Evolutionary conservation across 2,888 invertebrate genomes (phyloP), one percentile per base, ranked within the genome.

Genomic region (Drosophila merina): DNA sequence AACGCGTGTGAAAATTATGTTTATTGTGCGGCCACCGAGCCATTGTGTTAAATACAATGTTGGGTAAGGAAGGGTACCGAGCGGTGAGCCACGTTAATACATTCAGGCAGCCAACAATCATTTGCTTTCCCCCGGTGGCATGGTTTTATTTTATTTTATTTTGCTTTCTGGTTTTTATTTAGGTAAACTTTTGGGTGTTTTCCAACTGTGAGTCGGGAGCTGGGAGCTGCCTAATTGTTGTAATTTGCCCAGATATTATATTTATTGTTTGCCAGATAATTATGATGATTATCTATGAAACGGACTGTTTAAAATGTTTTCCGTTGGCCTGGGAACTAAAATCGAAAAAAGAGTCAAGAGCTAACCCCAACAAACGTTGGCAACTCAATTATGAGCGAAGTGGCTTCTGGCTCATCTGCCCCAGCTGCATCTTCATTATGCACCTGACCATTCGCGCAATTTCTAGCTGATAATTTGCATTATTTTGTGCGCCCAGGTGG

Each of bases 1-100:
- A 83, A 85, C 80, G 84, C 86, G 83, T 83, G 86, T 83, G 83
- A 83, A 83, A 83, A 79, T 79, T 85, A 79, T 77, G 85, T 75
- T 75, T 77, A 77, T 85, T 77, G 76, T 82, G 72, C 74, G 71
- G 56, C 70, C 70, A 51, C 69, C 55, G 51, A 60, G 55, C 47
- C 58, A 55, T 60, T 50, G 50, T 67, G 49, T 42, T 56, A 45
- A n/a, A 33, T 62, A 49, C 49, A 57, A 42, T 64, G 74, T 74
- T 63, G 12, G 14, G 25, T 33, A 51, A 9, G 33, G 20, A 28
- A 57, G 45, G 62, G 68, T 58, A 71, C 74, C 52, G 69, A 26
- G 60, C 33, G 31, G 62, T 45, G 51, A 50, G 50, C 55, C 48
- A 44, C 52, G 42, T 68, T 58, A 57, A 67, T 44, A 68, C 69